Evolutionary conservation across 1,140 invertebrate species (phyloP).

Genomic region (Arctopsyche grandis): DNA sequence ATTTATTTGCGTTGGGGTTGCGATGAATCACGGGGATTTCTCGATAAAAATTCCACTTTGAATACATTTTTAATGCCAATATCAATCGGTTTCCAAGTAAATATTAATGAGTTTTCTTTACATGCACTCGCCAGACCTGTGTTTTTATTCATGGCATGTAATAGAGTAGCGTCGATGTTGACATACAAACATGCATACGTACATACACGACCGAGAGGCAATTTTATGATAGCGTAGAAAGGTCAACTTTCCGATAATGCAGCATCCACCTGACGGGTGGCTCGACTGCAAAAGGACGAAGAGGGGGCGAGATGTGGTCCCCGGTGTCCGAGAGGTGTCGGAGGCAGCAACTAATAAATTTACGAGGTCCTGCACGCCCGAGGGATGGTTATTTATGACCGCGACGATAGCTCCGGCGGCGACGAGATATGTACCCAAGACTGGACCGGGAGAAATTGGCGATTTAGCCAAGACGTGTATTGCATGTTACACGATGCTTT

Average conservation of each 20-base stretch:
- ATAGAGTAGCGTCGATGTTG: too few species aligned
- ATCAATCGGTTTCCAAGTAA: background rate
- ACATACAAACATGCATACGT: background rate
- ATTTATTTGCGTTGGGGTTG: too few species aligned
- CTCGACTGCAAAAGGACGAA: background rate
- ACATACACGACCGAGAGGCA: background rate
- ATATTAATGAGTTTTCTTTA: background rate
- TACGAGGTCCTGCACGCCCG: constrained; percentile 41
- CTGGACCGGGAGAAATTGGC: constrained; percentile 20
- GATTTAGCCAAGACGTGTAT: constrained; percentile 27
- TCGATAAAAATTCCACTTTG: too few species aligned
- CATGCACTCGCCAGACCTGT: background rate
- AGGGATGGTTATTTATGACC: constrained; percentile 35
- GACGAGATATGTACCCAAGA: background rate
- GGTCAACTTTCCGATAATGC: background rate
- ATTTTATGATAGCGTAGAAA: constrained; percentile 22
- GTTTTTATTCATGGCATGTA: background rate
- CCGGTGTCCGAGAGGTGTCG: constrained; percentile 6
- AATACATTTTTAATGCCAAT: too few species aligned
- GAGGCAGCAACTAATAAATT: constrained; percentile 50
- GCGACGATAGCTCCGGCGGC: background rate
- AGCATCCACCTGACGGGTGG: background rate
- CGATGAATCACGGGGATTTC: too few species aligned
- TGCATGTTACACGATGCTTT: constrained; percentile 7
- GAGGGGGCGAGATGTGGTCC: background rate